These are phyloP conservation scores for Beaufortia kweichowensis DNA, from an alignment of 2,113 vertebrate genomes.

Conservation along the genomic window DNA sequence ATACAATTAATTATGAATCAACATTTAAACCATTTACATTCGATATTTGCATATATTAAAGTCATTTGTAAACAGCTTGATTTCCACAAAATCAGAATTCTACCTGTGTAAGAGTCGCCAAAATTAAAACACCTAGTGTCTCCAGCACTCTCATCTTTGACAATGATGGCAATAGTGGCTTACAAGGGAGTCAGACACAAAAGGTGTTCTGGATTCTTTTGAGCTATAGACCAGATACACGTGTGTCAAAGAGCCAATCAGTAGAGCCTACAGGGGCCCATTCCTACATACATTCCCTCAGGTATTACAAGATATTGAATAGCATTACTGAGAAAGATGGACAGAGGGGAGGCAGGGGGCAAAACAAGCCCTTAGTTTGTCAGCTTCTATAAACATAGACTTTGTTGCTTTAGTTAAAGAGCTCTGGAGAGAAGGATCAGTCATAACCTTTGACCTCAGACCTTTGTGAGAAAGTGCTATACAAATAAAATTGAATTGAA, in stretches of 20 bases:
- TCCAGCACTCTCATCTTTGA: conserved; percentile 72
- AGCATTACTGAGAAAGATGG: conserved; percentile 22
- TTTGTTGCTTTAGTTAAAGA: too few relatives aligned
- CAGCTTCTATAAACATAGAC: too few relatives aligned
- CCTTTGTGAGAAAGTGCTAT: too few relatives aligned
- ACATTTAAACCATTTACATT: neutral
- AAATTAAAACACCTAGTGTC: conserved; percentile 67
- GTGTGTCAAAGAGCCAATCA: conserved; percentile 70
- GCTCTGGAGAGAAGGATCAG: too few relatives aligned
- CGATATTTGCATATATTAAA: neutral
- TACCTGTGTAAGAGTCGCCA: conserved; percentile 72
- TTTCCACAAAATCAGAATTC: conserved; percentile 39
- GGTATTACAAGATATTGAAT: conserved; percentile 52
- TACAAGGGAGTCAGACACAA: conserved; percentile 67
- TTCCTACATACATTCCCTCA: conserved; percentile 58
- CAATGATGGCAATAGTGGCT: conserved; percentile 63
- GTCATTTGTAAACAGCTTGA: neutral
- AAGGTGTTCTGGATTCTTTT: conserved; percentile 71
- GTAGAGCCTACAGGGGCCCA: conserved; percentile 59
- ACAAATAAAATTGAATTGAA: too few relatives aligned
- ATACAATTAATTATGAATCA: conserved; percentile 6
- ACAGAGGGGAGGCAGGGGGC: conserved; percentile 35
- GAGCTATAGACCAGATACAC: conserved; percentile 59
- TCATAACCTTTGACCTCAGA: too few relatives aligned
- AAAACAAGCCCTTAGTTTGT: neutral